phyloP scores from a whole-genome alignment of 2,797 vertebrate genomes.

The Parotocinclus haroldoi region DNA sequence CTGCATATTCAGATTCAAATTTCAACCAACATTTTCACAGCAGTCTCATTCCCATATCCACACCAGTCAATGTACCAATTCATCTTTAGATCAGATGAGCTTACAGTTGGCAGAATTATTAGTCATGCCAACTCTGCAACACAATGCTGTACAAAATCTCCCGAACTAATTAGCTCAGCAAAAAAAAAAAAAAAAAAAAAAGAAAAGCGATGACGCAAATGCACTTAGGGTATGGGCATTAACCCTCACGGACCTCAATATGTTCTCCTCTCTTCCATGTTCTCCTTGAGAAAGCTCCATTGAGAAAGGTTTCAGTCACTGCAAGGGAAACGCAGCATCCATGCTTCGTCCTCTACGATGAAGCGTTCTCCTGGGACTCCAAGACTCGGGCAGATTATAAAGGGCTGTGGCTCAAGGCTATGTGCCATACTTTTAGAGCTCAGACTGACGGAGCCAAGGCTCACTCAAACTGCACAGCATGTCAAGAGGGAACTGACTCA shows the following conservation, averaged over 20 bases:
- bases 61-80: not conserved
- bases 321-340: slow-evolving; percentile 24
- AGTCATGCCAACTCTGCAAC: not conserved
- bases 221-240: not conserved
- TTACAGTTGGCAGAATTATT: not conserved
- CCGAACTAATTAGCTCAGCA: not conserved
- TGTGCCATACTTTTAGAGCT: slow-evolving; percentile 23
- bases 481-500: slow-evolving; percentile 10
- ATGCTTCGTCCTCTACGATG: slow-evolving; percentile 10
- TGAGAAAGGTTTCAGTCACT: slow-evolving; percentile 28
- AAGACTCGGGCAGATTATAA: slow-evolving; percentile 14
- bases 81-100: not conserved
- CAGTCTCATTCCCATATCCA: not conserved
- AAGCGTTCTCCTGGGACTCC: slow-evolving; percentile 21
- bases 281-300: slow-evolving; percentile 11
- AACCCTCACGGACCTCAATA: slow-evolving; percentile 12
- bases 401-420: slow-evolving; percentile 25
- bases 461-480: not conserved
- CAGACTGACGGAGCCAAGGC: slow-evolving; percentile 11
- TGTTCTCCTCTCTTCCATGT: not conserved
- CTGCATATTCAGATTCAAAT: too few species aligned
- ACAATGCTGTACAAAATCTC: not conserved
- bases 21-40: too few species aligned
- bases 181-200: too few species aligned
- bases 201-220: not conserved